Evolutionary conservation across 2,797 vertebrate species (phyloP).

Genomic region (Podarcis siculus): DNA sequence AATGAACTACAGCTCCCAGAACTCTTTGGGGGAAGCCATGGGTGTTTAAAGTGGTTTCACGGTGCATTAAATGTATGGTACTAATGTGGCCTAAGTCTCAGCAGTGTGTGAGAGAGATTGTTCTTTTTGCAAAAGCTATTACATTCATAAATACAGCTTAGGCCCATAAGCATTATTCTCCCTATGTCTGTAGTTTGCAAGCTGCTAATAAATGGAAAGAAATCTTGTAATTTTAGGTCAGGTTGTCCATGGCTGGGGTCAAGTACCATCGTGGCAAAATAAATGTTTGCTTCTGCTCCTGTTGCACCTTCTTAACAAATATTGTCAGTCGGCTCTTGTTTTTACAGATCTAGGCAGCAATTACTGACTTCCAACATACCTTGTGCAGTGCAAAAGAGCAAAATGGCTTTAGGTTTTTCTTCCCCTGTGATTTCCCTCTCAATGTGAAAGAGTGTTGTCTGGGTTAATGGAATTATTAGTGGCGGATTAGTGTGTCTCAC

Average conservation of each 20-base stretch:
- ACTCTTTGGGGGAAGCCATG: too few species aligned
- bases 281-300: not conserved
- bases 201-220: constrained; percentile 29
- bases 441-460: not conserved
- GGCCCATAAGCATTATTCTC: not conserved
- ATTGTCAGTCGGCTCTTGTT: not conserved
- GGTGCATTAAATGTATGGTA: too few species aligned
- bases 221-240: not conserved
- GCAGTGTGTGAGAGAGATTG: accelerated
- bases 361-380: constrained; percentile 1
- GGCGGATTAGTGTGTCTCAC: not conserved
- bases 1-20: too few species aligned
- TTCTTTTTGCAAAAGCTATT: not conserved
- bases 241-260: not conserved
- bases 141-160: not conserved
- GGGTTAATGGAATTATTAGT: constrained; percentile 20
- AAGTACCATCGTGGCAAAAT: not conserved
- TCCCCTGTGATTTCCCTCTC: not conserved
- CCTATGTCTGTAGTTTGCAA: not conserved
- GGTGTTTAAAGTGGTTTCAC: too few species aligned
- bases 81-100: not conserved
- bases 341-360: constrained; percentile 29
- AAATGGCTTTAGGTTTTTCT: not conserved
- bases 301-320: constrained; percentile 4
- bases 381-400: not conserved